Conservation (phyloP, 2,113 vertebrate genomes). For the Xiphophorus maculatus region DNA sequence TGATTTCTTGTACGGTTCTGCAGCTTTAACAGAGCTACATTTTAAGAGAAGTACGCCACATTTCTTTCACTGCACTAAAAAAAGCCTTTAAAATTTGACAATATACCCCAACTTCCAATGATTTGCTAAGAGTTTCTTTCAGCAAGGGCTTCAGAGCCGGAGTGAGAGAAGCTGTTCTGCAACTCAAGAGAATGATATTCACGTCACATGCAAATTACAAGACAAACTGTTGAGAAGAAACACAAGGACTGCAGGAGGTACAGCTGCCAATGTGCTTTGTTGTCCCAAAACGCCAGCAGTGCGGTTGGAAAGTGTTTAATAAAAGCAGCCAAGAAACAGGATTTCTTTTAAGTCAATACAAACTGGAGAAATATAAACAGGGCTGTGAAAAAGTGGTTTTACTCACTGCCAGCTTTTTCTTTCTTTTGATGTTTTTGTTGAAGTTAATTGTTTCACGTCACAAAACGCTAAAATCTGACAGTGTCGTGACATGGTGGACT, state of each 20-base stretch:
- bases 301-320: constrained; percentile 11
- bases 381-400: no score
- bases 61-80: constrained; percentile 13
- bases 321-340: constrained; percentile 4
- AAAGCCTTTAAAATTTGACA: neutral
- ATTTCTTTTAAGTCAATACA: constrained; percentile 10
- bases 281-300: constrained; percentile 3
- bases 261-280: neutral
- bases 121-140: constrained; percentile 6
- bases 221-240: constrained; percentile 4
- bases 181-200: neutral
- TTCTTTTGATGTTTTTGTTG: no score
- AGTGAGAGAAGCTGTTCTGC: constrained; percentile 21
- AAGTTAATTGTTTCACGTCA: no score
- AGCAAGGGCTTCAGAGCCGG: neutral
- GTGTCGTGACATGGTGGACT: no score
- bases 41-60: neutral
- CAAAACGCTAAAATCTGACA: no score
- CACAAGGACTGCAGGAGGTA: constrained; percentile 3
- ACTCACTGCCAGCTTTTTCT: no score
- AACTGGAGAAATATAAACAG: neutral
- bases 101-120: neutral
- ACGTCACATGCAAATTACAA: constrained; percentile 24
- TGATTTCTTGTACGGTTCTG: neutral
- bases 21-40: neutral